Evolutionary conservation across 2,113 vertebrate species (phyloP), one percentile per base, ranked within the genome.

Genomic region (Crotophaga sulcirostris): DNA sequence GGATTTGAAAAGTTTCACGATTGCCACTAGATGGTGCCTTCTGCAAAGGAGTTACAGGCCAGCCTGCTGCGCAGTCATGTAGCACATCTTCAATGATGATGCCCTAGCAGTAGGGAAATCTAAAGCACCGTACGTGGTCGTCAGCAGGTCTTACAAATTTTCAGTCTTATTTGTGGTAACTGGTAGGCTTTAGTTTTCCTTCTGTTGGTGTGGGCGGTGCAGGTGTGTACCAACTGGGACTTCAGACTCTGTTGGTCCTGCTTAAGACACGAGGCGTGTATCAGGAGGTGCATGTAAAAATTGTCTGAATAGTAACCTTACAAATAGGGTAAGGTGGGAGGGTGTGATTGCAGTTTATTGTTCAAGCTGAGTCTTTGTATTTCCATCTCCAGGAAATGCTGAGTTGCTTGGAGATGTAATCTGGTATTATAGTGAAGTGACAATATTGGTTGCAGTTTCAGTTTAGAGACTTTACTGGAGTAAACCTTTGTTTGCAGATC

Each of bases 21-120:
- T 54, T 55, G 54, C 95, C 95, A 51, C 95, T 96, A 96, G 96
- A 76, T 97, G 96, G 96, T 56, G 94, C 77, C 20, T 91, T 94
- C 49, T 85, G 73, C 93, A 38, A 63, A 94, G 86, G 45, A 42
- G 15, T 55, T 52, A 58, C 47, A 20, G 36, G 21, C 38, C 36
- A 28, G n/a, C 31, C 16, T 40, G 31, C 34, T 42, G 40, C 45
- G 29, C 19, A 14, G 68, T 38, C 62, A 10, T 11, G 0, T 10
- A 1, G 4, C 13, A 3, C 16, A 0, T 56, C 40, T 56, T 44
- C 34, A 16, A 0, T 12, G 38, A 10, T 10, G 42, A 12, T 93
- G 42, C 38, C 29, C 45, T 6, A 11, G 24, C 33, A 23, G 16
- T 7, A 36, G 31, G 63, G 33, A 67, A 62, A 15, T 31, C 15